phyloP scores from a whole-genome alignment of 2,113 vertebrate genomes.

The Polypterus senegalus region DNA sequence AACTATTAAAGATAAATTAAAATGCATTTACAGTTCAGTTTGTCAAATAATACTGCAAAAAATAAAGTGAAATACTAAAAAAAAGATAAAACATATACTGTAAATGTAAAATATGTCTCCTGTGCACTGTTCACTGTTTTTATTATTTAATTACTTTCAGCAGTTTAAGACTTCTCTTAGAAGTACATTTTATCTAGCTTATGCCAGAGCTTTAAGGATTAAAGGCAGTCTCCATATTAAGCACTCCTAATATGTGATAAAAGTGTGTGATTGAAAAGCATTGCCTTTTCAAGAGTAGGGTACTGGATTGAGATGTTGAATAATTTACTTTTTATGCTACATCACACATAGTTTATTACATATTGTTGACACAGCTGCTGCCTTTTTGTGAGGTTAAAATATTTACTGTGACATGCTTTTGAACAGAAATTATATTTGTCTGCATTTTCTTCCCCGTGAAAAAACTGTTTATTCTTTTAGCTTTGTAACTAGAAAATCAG shows the following conservation, averaged over 20 bases:
- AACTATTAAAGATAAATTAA: too few species aligned
- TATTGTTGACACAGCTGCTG: constrained; percentile 1
- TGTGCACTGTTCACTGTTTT: background rate
- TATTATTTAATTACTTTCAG: background rate
- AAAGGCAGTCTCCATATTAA: background rate
- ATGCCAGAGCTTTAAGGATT: background rate
- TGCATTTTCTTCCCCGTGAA: too few species aligned
- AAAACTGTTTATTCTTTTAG: too few species aligned
- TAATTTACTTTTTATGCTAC: background rate
- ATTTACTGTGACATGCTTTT: too few species aligned
- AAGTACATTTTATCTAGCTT: background rate
- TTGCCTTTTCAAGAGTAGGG: background rate
- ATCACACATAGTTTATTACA: constrained; percentile 1
- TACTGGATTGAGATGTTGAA: background rate
- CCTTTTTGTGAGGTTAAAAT: too few species aligned
- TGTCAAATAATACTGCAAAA: too few species aligned
- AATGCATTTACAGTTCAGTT: too few species aligned
- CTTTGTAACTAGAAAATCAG: too few species aligned
- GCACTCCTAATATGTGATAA: background rate
- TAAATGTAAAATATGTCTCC: background rate
- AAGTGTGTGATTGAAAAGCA: background rate
- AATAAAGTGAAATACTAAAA: too few species aligned
- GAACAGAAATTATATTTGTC: too few species aligned
- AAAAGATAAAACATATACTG: too few species aligned
- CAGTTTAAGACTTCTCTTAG: background rate